phyloP scores from a whole-genome alignment of 2,797 vertebrate species.

The Schizopygopsis malacanthus region DNA sequence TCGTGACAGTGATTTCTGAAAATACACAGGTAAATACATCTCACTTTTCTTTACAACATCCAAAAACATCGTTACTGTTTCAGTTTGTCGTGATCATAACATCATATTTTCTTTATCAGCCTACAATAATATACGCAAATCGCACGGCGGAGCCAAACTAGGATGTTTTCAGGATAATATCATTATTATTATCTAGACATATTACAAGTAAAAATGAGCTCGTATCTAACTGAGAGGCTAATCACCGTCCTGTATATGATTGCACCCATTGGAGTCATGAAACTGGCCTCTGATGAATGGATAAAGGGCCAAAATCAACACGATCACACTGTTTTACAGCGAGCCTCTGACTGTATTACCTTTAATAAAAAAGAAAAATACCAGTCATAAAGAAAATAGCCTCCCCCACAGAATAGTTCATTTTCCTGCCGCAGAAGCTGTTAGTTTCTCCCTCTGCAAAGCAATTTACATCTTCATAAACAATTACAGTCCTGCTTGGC shows the following conservation, averaged over 20 bases:
- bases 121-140: neutral
- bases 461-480: constrained; percentile 69
- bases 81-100: neutral
- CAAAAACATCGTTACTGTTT: neutral
- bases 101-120: neutral
- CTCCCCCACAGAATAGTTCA: constrained; percentile 62
- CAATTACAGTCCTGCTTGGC: constrained; percentile 66
- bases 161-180: constrained; percentile 48
- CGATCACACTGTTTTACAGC: constrained; percentile 58
- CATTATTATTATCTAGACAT: constrained; percentile 55
- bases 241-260: constrained; percentile 52
- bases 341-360: constrained; percentile 59
- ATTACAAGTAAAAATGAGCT: constrained; percentile 58
- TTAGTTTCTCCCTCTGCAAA: constrained; percentile 67
- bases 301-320: constrained; percentile 52
- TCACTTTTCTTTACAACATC: neutral
- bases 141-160: constrained; percentile 17
- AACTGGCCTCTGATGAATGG: constrained; percentile 62
- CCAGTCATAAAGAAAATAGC: constrained; percentile 63
- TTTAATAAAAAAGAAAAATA: constrained; percentile 67
- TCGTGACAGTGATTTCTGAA: neutral
- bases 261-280: constrained; percentile 59
- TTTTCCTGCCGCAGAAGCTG: constrained; percentile 57
- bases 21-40: neutral
- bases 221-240: constrained; percentile 55